Conservation (phyloP, 2,113 vertebrate genomes). For the Oreochromis niloticus region DNA sequence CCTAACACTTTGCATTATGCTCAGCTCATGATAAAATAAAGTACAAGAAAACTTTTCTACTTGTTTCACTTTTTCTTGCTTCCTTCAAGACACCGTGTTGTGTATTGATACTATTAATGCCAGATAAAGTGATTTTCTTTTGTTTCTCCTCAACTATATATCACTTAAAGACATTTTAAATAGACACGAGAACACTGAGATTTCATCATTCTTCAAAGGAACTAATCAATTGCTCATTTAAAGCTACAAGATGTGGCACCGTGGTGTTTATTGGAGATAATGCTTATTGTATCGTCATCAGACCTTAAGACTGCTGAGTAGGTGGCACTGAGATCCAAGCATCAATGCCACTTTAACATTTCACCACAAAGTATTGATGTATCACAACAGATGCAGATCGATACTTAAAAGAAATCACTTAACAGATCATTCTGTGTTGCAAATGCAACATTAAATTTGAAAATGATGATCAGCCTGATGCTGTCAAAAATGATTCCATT, state of each 20-base stretch:
- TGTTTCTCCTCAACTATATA: slow-evolving; percentile 13
- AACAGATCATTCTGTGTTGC: background rate
- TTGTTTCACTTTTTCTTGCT: slow-evolving; percentile 31
- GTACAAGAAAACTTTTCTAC: slow-evolving; percentile 62
- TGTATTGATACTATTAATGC: slow-evolving; percentile 29
- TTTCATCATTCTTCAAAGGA: slow-evolving; percentile 24
- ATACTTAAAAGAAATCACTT: background rate
- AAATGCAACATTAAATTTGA: background rate
- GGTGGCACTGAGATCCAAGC: background rate
- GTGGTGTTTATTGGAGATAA: background rate
- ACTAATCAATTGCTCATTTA: slow-evolving; percentile 40
- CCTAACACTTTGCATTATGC: slow-evolving; percentile 70
- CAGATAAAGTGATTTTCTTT: slow-evolving; percentile 6
- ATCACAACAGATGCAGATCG: background rate
- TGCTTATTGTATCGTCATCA: background rate
- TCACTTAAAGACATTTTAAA: slow-evolving; percentile 6
- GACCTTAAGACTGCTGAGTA: background rate
- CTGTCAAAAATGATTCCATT: background rate
- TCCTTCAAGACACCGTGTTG: slow-evolving; percentile 4
- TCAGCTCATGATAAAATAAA: slow-evolving; percentile 65
- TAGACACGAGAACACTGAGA: slow-evolving; percentile 13
- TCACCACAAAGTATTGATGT: background rate
- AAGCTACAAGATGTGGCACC: background rate
- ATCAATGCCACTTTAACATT: background rate
- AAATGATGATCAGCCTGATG: background rate